These are phyloP conservation scores for Macropus fuliginosus DNA, from an alignment of 2,797 vertebrate species.

Conservation along the genomic window DNA sequence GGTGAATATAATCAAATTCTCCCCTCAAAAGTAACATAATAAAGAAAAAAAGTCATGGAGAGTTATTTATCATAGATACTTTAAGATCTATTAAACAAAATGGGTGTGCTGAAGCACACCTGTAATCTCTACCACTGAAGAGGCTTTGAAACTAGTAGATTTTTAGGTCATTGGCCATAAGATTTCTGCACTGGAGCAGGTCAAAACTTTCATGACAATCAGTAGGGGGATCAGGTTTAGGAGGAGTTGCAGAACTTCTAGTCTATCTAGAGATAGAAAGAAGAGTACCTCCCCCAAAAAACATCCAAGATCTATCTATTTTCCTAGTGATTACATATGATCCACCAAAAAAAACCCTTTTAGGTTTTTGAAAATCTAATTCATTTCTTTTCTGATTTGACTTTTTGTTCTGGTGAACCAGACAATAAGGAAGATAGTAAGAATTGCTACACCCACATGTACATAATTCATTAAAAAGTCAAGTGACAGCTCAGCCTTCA, in stretches of 20 bases:
- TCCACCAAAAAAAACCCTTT: neutral
- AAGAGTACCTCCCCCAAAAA: neutral
- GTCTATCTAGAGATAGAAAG: neutral
- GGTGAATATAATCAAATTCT: slow-evolving; percentile 60
- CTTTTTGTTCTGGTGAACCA: slow-evolving; percentile 69
- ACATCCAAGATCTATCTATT: neutral
- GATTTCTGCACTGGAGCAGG: neutral
- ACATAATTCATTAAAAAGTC: slow-evolving; percentile 77
- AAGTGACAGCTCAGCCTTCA: slow-evolving; percentile 79
- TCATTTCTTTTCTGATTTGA: slow-evolving; percentile 48
- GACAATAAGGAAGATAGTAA: slow-evolving; percentile 44
- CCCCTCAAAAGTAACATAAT: slow-evolving; percentile 23
- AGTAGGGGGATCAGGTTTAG: neutral
- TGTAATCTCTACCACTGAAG: neutral
- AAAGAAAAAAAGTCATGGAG: slow-evolving; percentile 26
- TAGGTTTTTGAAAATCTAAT: slow-evolving; percentile 49
- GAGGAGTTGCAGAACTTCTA: neutral
- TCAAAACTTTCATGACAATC: neutral
- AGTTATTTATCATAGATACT: slow-evolving; percentile 20
- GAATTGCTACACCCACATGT: slow-evolving; percentile 68
- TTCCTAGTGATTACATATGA: neutral
- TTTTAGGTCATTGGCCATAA: neutral
- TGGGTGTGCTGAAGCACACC: neutral
- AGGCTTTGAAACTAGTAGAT: neutral
- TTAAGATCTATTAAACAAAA: slow-evolving; percentile 49